Evolutionary conservation across 2,888 invertebrate genomes (phyloP), one percentile per base, ranked within the genome.

Genomic region (Seladonia tumulorum): DNA sequence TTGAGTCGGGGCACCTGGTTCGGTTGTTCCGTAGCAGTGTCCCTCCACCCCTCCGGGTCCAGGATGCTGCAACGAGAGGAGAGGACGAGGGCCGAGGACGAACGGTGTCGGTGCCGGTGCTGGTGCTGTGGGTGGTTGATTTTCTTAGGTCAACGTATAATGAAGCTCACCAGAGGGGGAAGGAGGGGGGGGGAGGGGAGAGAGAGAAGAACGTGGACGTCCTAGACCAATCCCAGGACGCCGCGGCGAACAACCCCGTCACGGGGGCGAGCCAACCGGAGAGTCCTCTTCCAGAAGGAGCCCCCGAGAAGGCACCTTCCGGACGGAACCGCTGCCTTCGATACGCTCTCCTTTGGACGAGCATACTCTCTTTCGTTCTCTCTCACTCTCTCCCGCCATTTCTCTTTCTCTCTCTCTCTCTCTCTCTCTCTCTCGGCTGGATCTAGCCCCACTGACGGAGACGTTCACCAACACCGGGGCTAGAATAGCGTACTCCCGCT

Each of bases 111-210:
- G 81, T 47, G 49, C 35, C 81, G 82, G 92, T 90, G 63, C 63
- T 63, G 83, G 92, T 90, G 63, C 63, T 63, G 63, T 63, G 92
- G 91, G 93, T 90, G 93, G 93, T 93, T 95, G 95, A 95, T 95
- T 95, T 95, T 95, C 95, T 95, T 94, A 94, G 95, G 95, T 95
- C 95, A 95, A 94, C 94, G 95, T 94, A 95, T 95, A 95, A 95
- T 95, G 93, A 94, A 94, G 94, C 93, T 90, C 16, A 87, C 88
- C 81, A 87, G 77, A 81, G 80, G 83, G 84, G 84, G 90, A 85
- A 82, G 86, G 82, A 14, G 87, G 35, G 35, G 5, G 35, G 0
- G 57, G 87, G 35, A 5, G 5, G 35, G 0, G 57, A 79, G 79
- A 76, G 80, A 85, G 81, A 87, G 78, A 72, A 85, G 87, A 88